A percentile compares a stretch with the other conserved stretches of the same genome.
These are phyloP conservation scores for Caradrina kadenii DNA, from an alignment of 2,888 invertebrate genomes.

Conservation along the genomic window DNA sequence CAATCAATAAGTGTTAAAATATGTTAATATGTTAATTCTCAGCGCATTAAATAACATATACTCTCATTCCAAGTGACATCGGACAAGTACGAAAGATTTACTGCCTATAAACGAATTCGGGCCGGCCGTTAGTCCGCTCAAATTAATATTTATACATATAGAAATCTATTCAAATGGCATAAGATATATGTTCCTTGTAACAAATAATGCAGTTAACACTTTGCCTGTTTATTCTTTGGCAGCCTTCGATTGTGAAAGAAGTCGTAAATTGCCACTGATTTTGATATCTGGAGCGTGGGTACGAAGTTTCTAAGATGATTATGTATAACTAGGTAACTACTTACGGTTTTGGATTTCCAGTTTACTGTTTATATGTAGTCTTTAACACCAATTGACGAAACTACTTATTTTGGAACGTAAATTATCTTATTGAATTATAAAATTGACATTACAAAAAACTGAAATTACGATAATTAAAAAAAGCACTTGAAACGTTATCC, in stretches of 20 bases:
- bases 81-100: conserved; percentile 70
- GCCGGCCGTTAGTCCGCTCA: conserved; percentile 62
- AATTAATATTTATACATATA: conserved; percentile 80
- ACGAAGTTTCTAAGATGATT: neutral
- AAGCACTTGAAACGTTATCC: no score
- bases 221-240: conserved; percentile 45
- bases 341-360: neutral
- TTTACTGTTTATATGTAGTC: neutral
- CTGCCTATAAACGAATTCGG: conserved; percentile 63
- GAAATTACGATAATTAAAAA: no score
- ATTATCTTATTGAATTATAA: no score
- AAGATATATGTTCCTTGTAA: conserved; percentile 68
- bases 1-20: conserved; percentile 77
- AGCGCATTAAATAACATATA: conserved; percentile 67
- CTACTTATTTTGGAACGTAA: no score
- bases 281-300: conserved; percentile 6
- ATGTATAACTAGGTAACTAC: neutral
- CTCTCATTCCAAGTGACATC: conserved; percentile 61
- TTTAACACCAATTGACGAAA: neutral
- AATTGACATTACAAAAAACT: no score
- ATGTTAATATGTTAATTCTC: conserved; percentile 74
- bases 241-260: conserved; percentile 32
- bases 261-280: conserved; percentile 26
- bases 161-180: conserved; percentile 70
- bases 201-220: conserved; percentile 69